Conservation (phyloP, 2,888 invertebrate species). For the Prenolepis imparis region DNA sequence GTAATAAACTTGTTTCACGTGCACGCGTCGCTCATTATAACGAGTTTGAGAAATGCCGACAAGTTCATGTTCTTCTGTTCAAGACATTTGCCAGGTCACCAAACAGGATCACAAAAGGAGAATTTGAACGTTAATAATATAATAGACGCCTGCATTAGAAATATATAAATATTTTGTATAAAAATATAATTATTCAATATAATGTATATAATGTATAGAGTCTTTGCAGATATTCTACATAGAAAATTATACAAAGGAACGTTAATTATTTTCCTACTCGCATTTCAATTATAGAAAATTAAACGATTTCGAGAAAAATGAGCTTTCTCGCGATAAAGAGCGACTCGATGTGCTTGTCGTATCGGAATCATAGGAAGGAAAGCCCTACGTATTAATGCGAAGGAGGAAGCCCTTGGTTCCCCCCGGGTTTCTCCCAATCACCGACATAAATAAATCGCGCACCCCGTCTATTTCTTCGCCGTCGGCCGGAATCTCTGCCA, state of each 20-base stretch:
- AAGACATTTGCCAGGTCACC: slow-evolving; percentile 44
- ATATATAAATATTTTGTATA: background rate
- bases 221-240: background rate
- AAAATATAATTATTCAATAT: background rate
- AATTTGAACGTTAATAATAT: slow-evolving; percentile 30
- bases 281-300: background rate
- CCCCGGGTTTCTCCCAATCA: slow-evolving; percentile 74
- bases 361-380: slow-evolving; percentile 59
- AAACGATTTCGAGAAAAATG: background rate
- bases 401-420: slow-evolving; percentile 69
- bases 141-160: background rate
- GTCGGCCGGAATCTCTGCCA: slow-evolving; percentile 70
- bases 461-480: slow-evolving; percentile 73
- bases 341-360: slow-evolving; percentile 39
- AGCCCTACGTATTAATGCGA: slow-evolving; percentile 74
- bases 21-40: slow-evolving; percentile 82
- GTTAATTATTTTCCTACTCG: background rate
- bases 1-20: slow-evolving; percentile 80
- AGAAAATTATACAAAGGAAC: background rate
- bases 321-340: background rate
- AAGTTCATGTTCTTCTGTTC: slow-evolving; percentile 56
- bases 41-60: slow-evolving; percentile 70
- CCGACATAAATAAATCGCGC: slow-evolving; percentile 80
- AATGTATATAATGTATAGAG: background rate
- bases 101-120: slow-evolving; percentile 43